These are phyloP conservation scores for Channa striata DNA, from an alignment of 2,797 vertebrate genomes.

Conservation along the genomic window DNA sequence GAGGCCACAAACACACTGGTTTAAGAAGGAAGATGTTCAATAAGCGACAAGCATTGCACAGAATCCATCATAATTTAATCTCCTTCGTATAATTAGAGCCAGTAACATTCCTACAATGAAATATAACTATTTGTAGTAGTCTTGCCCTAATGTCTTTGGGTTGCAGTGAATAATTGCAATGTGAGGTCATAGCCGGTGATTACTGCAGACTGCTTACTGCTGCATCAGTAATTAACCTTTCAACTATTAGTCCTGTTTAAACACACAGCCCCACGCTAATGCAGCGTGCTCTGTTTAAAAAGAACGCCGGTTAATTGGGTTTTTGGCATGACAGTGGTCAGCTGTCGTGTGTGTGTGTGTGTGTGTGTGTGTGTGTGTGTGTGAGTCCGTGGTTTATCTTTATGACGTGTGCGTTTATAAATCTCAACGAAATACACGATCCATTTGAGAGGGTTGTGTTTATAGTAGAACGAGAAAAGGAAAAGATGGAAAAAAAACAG, in stretches of 20 bases:
- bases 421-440: slow-evolving; percentile 36
- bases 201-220: slow-evolving; percentile 88
- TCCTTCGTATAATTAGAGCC: neutral
- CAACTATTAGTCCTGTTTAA: slow-evolving; percentile 88
- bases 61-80: too few species aligned
- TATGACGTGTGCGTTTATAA: slow-evolving; percentile 18
- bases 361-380: slow-evolving; percentile 2
- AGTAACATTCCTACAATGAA: slow-evolving; percentile 11
- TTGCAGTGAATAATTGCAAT: slow-evolving; percentile 76
- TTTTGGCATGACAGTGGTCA: slow-evolving; percentile 80
- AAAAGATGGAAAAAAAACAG: slow-evolving; percentile 9
- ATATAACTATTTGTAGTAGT: slow-evolving; percentile 19
- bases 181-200: slow-evolving; percentile 89
- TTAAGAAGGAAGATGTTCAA: too few species aligned
- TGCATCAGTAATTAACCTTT: slow-evolving; percentile 91
- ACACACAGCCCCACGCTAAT: slow-evolving; percentile 87
- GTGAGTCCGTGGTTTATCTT: slow-evolving; percentile 32
- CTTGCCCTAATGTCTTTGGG: slow-evolving; percentile 40
- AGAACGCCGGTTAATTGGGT: slow-evolving; percentile 86
- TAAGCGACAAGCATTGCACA: too few species aligned
- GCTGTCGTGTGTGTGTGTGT: slow-evolving; percentile 27
- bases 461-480: slow-evolving; percentile 20
- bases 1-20: too few species aligned
- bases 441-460: slow-evolving; percentile 33
- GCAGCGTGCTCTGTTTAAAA: slow-evolving; percentile 86